A percentile compares a stretch with the other conserved stretches of the same genome.
Evolutionary conservation across 2,113 vertebrate genomes (phyloP).

Genomic region (Anolis sagrei): DNA sequence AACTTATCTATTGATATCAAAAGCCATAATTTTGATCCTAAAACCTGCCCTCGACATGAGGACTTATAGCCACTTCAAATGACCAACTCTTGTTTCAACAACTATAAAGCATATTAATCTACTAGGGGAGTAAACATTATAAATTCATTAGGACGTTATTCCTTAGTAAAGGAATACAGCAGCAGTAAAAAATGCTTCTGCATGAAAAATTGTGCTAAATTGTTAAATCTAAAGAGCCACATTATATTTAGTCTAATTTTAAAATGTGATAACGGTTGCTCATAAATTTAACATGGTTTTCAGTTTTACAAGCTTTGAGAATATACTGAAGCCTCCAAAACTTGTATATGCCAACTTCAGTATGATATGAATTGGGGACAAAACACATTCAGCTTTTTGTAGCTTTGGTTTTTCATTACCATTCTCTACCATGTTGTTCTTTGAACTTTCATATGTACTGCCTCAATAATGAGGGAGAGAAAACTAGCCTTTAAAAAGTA

Average conservation of each 20-base stretch:
- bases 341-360: neutral
- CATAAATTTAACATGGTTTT: neutral
- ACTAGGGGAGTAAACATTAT: neutral
- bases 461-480: accelerated
- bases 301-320: neutral
- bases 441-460: neutral
- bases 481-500: neutral
- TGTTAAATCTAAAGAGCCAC: neutral
- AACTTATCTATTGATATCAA: too few relatives aligned
- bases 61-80: neutral
- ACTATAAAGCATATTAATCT: neutral
- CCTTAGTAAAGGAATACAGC: neutral
- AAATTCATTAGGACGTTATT: neutral
- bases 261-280: neutral
- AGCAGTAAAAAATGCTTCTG: neutral
- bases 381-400: neutral
- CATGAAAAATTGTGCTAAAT: too few relatives aligned
- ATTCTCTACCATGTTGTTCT: neutral
- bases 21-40: too few relatives aligned
- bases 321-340: neutral
- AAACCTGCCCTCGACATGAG: too few relatives aligned
- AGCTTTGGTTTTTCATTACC: neutral
- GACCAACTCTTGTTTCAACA: neutral
- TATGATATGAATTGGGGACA: neutral
- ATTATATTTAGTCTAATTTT: neutral